Evolutionary conservation across 2,797 vertebrate genomes (phyloP).

Genomic region (Monodelphis domestica): DNA sequence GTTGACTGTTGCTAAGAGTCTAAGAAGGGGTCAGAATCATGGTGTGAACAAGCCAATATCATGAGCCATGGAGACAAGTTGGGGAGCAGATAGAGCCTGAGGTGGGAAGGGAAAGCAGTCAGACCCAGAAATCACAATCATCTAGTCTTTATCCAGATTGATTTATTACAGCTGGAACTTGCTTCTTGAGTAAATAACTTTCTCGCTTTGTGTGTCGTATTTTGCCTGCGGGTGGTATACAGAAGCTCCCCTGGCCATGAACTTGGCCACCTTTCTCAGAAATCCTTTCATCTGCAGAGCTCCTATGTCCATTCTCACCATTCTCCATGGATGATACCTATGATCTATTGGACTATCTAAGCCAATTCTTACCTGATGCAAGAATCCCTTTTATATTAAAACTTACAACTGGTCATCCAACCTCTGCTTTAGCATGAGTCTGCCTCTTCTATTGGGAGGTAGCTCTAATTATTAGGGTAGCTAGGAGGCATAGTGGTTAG

Average conservation of each 20-base stretch:
- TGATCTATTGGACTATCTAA: background rate
- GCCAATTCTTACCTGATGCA: background rate
- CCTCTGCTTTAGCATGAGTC: background rate
- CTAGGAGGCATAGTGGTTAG: too few relatives aligned
- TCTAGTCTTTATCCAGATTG: background rate
- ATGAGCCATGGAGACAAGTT: background rate
- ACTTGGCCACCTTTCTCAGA: background rate
- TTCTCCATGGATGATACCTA: too few relatives aligned
- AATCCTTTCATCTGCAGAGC: too few relatives aligned
- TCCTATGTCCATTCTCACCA: too few relatives aligned
- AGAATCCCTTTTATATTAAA: background rate
- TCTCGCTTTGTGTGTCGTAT: background rate
- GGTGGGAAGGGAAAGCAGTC: background rate
- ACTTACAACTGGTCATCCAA: background rate
- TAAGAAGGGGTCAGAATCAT: background rate
- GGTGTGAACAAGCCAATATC: background rate
- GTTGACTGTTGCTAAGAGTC: too few relatives aligned
- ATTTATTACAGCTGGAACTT: background rate
- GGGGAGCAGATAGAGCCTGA: background rate
- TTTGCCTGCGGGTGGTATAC: background rate
- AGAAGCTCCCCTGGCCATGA: background rate
- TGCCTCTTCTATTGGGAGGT: background rate
- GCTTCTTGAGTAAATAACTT: background rate
- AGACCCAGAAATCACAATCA: background rate
- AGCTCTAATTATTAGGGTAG: background rate